A percentile compares a stretch with the other conserved stretches of the same genome.
phyloP scores from a whole-genome alignment of 2,797 vertebrate genomes.

The Euthynnus affinis region DNA sequence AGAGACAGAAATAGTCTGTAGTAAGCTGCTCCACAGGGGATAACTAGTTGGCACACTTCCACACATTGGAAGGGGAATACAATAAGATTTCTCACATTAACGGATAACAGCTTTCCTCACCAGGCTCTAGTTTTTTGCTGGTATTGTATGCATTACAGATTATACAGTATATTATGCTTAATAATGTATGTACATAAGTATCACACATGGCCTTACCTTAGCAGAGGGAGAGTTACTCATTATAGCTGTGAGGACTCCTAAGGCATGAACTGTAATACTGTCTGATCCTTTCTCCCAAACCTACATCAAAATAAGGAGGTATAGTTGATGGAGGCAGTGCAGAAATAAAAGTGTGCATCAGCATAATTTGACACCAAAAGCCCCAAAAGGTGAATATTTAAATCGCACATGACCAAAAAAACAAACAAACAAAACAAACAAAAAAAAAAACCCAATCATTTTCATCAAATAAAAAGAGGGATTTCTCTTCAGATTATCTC shows the following conservation, averaged over 20 bases:
- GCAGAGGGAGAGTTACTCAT: slow-evolving; percentile 96
- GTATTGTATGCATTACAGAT: neutral
- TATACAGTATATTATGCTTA: neutral
- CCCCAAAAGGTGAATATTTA: neutral
- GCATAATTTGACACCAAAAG: slow-evolving; percentile 10
- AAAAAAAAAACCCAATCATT: slow-evolving; percentile 17
- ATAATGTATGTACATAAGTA: neutral
- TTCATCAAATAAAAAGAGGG: slow-evolving; percentile 17
- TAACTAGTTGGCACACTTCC: slow-evolving; percentile 71
- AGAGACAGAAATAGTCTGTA: slow-evolving; percentile 73
- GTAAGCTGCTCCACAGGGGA: slow-evolving; percentile 58
- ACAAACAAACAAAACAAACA: too few relatives aligned
- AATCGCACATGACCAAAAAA: neutral
- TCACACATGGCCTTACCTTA: slow-evolving; percentile 87
- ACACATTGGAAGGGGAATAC: slow-evolving; percentile 44
- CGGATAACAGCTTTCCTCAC: slow-evolving; percentile 38
- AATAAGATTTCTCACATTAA: slow-evolving; percentile 45
- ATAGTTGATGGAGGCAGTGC: slow-evolving; percentile 16
- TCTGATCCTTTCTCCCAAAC: slow-evolving; percentile 88
- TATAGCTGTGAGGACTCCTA: slow-evolving; percentile 94
- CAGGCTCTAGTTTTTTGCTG: neutral
- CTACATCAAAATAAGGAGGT: slow-evolving; percentile 76
- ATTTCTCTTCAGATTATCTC: slow-evolving; percentile 13
- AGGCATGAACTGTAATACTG: slow-evolving; percentile 93
- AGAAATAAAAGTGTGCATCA: slow-evolving; percentile 3